Evolutionary conservation across 92 coral and sea anemone genomes (phyloP).

Genomic region (Galaxea fascicularis): DNA sequence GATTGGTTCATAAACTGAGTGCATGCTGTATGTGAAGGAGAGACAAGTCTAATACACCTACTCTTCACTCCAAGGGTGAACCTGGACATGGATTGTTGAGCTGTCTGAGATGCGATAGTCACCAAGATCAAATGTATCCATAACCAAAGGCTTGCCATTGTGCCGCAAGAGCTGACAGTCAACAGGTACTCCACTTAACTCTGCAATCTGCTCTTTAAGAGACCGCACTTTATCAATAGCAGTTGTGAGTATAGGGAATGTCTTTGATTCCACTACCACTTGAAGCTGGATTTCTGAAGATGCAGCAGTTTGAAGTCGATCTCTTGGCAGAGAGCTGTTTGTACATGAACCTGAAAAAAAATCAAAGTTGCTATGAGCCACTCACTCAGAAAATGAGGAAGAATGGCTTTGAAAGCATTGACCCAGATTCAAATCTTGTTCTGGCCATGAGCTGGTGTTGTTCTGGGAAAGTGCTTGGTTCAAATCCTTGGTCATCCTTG

Average conservation of each 20-base stretch:
- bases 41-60: slow-evolving; percentile 1
- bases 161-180: slow-evolving; percentile 41
- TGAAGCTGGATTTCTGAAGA: slow-evolving; percentile 17
- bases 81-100: slow-evolving; percentile 34
- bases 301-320: slow-evolving; percentile 18
- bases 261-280: slow-evolving; percentile 16
- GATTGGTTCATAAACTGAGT: no score
- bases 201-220: slow-evolving; percentile 40
- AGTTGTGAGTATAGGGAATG: slow-evolving; percentile 36
- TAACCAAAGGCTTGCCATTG: slow-evolving; percentile 32
- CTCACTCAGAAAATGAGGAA: no score
- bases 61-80: slow-evolving; percentile 59
- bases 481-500: no score
- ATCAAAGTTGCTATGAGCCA: no score
- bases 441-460: no score
- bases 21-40: no score
- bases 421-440: no score
- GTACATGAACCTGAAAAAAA: not conserved
- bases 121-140: slow-evolving; percentile 23
- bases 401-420: no score
- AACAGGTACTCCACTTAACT: slow-evolving; percentile 37
- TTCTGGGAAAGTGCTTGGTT: no score
- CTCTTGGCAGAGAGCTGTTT: not conserved
- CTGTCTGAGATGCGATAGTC: slow-evolving; percentile 35
- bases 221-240: slow-evolving; percentile 29